Evolutionary conservation across 2,888 invertebrate genomes (phyloP).

Genomic region (Osmoderma eremita): DNA sequence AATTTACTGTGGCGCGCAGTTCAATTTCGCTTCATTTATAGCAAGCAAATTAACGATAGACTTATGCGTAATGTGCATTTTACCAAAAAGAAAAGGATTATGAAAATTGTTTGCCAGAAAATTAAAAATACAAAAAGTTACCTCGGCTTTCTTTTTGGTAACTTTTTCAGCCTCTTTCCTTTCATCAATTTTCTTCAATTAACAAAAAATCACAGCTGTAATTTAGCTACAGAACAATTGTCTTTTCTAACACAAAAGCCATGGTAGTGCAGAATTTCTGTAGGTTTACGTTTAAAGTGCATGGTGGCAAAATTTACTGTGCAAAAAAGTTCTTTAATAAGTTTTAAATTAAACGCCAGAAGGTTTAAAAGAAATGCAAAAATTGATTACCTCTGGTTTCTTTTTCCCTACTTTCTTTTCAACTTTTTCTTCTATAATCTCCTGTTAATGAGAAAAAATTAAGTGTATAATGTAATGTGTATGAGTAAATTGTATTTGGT

Average conservation of each 20-base stretch:
- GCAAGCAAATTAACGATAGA: no score
- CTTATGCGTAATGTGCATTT: no score
- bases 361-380: background rate
- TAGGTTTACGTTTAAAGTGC: no score
- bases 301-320: no score
- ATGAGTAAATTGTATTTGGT: slow-evolving; percentile 29
- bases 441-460: slow-evolving; percentile 42
- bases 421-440: slow-evolving; percentile 42
- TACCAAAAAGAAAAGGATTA: no score
- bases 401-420: slow-evolving; percentile 42
- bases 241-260: no score
- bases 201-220: background rate
- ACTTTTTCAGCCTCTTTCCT: slow-evolving; percentile 26
- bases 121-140: background rate
- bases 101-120: no score
- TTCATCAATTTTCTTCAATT: slow-evolving; percentile 12
- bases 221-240: no score
- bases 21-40: no score
- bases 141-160: slow-evolving; percentile 33
- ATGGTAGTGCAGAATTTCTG: no score
- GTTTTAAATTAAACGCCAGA: background rate
- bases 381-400: slow-evolving; percentile 37
- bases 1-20: no score
- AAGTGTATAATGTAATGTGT: slow-evolving; percentile 39
- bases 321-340: no score